Conservation (phyloP, 2,797 vertebrate species). For the Enteromius fasciolatus region DNA sequence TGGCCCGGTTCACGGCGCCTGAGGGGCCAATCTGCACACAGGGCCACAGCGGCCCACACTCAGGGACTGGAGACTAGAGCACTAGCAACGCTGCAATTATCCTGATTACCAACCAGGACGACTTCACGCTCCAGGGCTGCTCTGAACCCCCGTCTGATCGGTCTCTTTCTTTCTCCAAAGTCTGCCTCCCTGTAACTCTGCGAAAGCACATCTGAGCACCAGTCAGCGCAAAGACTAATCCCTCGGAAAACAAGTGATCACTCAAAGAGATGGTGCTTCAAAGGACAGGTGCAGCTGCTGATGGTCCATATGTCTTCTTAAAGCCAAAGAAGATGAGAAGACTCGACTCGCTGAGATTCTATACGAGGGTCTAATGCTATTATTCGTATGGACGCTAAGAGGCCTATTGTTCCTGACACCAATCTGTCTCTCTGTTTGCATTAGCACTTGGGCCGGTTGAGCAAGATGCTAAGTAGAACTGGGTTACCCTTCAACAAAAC, state of each 20-base stretch:
- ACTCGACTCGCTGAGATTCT: constrained; percentile 67
- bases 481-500: not conserved
- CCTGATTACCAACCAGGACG: constrained; percentile 73
- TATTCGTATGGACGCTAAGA: constrained; percentile 72
- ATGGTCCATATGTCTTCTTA: constrained; percentile 49
- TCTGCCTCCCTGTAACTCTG: constrained; percentile 29
- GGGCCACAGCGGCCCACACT: constrained; percentile 63
- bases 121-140: constrained; percentile 71
- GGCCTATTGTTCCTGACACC: constrained; percentile 73
- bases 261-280: constrained; percentile 30
- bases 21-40: constrained; percentile 61
- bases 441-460: constrained; percentile 14
- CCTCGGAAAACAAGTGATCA: constrained; percentile 30
- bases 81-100: constrained; percentile 77
- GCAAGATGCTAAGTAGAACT: constrained; percentile 18
- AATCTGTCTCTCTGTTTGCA: constrained; percentile 55
- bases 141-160: constrained; percentile 69
- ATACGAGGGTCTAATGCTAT: constrained; percentile 78
- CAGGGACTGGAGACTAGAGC: constrained; percentile 63
- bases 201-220: constrained; percentile 38
- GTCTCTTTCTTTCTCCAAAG: constrained; percentile 61
- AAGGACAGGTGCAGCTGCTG: constrained; percentile 33
- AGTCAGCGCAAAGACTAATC: constrained; percentile 28
- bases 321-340: constrained; percentile 53
- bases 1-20: constrained; percentile 38